Evolutionary conservation across 1,140 invertebrate species (phyloP).

Genomic region (Drosophila watanabei): DNA sequence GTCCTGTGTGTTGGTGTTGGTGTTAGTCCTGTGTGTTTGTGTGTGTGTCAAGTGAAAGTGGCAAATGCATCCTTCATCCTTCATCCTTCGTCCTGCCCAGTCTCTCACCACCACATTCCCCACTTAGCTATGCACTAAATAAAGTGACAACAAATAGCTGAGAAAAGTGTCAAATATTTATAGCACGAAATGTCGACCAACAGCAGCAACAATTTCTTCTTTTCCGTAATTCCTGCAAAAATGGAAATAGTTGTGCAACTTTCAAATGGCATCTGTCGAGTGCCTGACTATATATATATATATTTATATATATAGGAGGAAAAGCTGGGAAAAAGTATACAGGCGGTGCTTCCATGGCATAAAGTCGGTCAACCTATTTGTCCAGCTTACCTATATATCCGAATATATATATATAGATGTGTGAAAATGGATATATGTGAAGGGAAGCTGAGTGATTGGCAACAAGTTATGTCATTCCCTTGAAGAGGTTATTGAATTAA

Average conservation of each 20-base stretch:
- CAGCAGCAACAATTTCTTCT: conserved; percentile 9
- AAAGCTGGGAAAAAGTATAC: not conserved
- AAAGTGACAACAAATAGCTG: conserved; percentile 67
- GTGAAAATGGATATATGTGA: not conserved
- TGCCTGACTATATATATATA: not conserved
- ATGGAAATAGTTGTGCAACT: conserved; percentile 46
- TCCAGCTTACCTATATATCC: conserved; percentile 9
- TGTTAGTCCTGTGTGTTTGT: conserved; percentile 14
- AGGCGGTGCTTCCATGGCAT: conserved; percentile 1
- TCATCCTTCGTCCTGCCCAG: not conserved
- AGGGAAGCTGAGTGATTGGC: not conserved
- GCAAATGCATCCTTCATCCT: conserved; percentile 19
- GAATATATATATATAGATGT: not conserved
- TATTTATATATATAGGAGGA: not conserved
- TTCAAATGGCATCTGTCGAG: conserved; percentile 9
- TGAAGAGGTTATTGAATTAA: not conserved
- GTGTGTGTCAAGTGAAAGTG: conserved; percentile 37
- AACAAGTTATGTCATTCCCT: not conserved
- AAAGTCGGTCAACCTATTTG: conserved; percentile 34
- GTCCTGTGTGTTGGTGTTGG: not conserved
- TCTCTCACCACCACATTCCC: conserved; percentile 6
- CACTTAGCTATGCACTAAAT: conserved; percentile 46
- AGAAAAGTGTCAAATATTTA: conserved; percentile 65
- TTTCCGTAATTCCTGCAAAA: conserved; percentile 20
- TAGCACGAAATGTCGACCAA: conserved; percentile 43